phyloP scores from a whole-genome alignment of 2,888 invertebrate species.

The Drosophila affinis region DNA sequence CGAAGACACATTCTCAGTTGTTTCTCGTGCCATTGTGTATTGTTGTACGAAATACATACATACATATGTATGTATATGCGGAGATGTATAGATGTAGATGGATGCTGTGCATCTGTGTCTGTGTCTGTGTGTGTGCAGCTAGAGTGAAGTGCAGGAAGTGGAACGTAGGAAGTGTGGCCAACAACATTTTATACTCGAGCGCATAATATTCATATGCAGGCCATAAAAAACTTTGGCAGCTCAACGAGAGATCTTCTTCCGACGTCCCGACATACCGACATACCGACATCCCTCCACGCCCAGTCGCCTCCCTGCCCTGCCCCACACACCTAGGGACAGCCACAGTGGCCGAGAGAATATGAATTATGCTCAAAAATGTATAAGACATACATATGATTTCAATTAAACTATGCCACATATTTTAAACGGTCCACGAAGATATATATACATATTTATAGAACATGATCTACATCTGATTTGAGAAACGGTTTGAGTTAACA shows the following conservation, averaged over 20 bases:
- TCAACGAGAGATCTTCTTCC: constrained; percentile 74
- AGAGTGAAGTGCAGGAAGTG: constrained; percentile 76
- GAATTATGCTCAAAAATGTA: not conserved
- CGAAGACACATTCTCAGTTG: constrained; percentile 25
- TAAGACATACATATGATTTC: not conserved
- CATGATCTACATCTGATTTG: too few relatives aligned
- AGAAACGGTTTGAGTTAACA: too few relatives aligned
- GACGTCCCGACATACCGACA: constrained; percentile 41
- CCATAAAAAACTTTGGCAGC: constrained; percentile 79
- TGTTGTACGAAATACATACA: constrained; percentile 29
- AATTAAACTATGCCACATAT: not conserved
- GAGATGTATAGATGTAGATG: constrained; percentile 49
- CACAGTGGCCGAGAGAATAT: constrained; percentile 29
- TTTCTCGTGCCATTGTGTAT: constrained; percentile 60
- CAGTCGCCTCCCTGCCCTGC: constrained; percentile 11
- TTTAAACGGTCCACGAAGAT: too few relatives aligned
- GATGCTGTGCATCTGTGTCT: constrained; percentile 33
- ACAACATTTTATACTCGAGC: constrained; percentile 80
- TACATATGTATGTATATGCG: constrained; percentile 30
- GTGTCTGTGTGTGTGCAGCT: constrained; percentile 42
- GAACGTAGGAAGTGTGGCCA: constrained; percentile 80
- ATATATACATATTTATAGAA: too few relatives aligned
- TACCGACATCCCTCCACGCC: constrained; percentile 20
- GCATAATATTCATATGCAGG: constrained; percentile 81
- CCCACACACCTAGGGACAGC: constrained; percentile 6